These are phyloP conservation scores for Heterodera filipjevi DNA, from an alignment of 2,888 invertebrate species.

Conservation along the genomic window DNA sequence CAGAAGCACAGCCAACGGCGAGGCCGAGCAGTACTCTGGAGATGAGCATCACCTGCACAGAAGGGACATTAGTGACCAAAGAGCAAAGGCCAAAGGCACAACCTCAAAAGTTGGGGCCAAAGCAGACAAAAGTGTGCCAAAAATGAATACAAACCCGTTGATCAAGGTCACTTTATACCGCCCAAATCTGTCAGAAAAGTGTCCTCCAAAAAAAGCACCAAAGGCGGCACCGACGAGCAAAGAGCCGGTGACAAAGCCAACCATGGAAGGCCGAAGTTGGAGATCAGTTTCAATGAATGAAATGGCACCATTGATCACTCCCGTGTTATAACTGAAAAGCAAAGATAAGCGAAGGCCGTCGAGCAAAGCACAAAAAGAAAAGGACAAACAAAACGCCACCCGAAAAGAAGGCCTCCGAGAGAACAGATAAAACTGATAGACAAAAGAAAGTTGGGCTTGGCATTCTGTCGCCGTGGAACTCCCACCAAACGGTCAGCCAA, in stretches of 20 bases:
- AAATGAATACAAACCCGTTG: conserved; percentile 8
- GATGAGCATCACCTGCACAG: conserved; percentile 22
- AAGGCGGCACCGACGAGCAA: conserved; percentile 23
- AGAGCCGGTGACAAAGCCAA: conserved; percentile 23
- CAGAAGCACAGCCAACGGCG: conserved; percentile 26
- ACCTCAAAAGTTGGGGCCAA: conserved; percentile 18
- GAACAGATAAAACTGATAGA: not conserved
- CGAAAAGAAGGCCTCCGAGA: not conserved
- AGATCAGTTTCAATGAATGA: conserved; percentile 16
- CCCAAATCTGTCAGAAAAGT: conserved; percentile 18
- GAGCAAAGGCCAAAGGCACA: not conserved
- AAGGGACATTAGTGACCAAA: not conserved
- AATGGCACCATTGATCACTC: conserved; percentile 21
- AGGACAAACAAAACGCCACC: not conserved
- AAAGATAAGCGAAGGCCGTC: not conserved
- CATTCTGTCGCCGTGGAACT: not conserved
- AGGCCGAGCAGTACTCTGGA: conserved; percentile 15
- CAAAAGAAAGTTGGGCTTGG: not conserved
- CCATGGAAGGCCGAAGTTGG: not conserved
- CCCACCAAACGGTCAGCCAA: not conserved
- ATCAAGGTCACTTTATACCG: conserved; percentile 11
- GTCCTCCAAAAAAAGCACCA: conserved; percentile 16
- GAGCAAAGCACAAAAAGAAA: not conserved
- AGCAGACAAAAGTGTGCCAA: conserved; percentile 17
- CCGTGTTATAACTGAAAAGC: conserved; percentile 15